phyloP scores from a whole-genome alignment of 2,113 vertebrate species.

The Cromileptes altivelis region DNA sequence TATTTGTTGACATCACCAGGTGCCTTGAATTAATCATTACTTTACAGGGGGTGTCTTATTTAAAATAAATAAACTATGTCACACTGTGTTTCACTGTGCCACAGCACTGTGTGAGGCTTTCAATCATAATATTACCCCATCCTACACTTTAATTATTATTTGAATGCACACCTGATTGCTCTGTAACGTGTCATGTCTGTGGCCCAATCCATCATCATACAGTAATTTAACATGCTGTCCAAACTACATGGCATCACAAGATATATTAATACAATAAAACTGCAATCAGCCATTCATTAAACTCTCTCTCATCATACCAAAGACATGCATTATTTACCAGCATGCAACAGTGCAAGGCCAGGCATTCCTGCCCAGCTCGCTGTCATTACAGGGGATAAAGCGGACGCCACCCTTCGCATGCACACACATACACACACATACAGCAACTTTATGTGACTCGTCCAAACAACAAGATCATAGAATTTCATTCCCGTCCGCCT shows the following conservation, averaged over 20 bases:
- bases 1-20: neutral
- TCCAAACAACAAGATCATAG: constrained; percentile 82
- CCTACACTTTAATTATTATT: neutral
- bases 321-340: constrained; percentile 44
- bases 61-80: neutral
- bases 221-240: neutral
- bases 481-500: constrained; percentile 73
- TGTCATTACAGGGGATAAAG: constrained; percentile 70
- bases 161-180: neutral
- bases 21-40: neutral
- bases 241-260: neutral
- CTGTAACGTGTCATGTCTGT: neutral
- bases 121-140: neutral
- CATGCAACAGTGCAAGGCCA: constrained; percentile 52
- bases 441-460: constrained; percentile 50
- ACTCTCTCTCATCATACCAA: constrained; percentile 5
- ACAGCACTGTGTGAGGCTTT: neutral
- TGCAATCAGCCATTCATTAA: constrained; percentile 21
- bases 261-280: constrained; percentile 26
- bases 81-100: neutral
- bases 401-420: constrained; percentile 22
- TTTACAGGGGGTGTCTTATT: neutral
- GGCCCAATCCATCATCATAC: neutral
- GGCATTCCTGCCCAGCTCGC: constrained; percentile 27
- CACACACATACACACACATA: constrained; percentile 43